Base-by-base conservation (phyloP, 92 coral and sea anemone species). In the Ricordea florida region DNA sequence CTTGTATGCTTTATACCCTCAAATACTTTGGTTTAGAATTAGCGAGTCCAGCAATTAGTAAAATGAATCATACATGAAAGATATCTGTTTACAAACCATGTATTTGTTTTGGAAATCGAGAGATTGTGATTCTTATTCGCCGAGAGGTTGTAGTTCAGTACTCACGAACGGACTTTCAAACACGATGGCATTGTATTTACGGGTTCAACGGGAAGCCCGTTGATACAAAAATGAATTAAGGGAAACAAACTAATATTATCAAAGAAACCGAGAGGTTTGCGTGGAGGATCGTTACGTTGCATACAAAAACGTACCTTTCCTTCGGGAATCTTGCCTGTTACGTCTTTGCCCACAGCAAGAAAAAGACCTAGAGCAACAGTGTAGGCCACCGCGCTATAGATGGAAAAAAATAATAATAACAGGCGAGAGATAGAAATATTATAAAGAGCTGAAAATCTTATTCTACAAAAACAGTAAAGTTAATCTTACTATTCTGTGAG, bases 341-440 rank as follows among this genome's bases (percentile, higher is more conserved):
- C 82, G 66, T 91, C 97, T 49, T 78, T 62, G 9, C 93, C 97
- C 11, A 85, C 90, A 14, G 97, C 93, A 14, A 91, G 78, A 62
- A 91, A 91, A 71, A 91, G 61, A 4, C 97, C 97, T 3, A 91
- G 44, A 0, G 97, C 93, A 35, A 91, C 97, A 6, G 97, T 81
- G 29, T 91, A 91, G 2, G 97, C 97, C 6, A 91, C 97, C 6
- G 97, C 97, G 70, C 97, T 91, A 66, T 1, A 70, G 41, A 15
- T 51, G 11, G 56, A 18, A 46, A 47, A 68, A 13, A 27, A 45
- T 27, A 75, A 31, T 7, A 31, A 21, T 27, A 6, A 23, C 17
- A 29, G 4, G 30, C 26, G 16, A 21, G 17, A 20, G 9, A 4
- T 2, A 11, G 1, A 23, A 20, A 9, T 18, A n/a, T n/a, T n/a